Evolutionary conservation across 2,113 vertebrate genomes (phyloP).

Genomic region (Catharus minimus): DNA sequence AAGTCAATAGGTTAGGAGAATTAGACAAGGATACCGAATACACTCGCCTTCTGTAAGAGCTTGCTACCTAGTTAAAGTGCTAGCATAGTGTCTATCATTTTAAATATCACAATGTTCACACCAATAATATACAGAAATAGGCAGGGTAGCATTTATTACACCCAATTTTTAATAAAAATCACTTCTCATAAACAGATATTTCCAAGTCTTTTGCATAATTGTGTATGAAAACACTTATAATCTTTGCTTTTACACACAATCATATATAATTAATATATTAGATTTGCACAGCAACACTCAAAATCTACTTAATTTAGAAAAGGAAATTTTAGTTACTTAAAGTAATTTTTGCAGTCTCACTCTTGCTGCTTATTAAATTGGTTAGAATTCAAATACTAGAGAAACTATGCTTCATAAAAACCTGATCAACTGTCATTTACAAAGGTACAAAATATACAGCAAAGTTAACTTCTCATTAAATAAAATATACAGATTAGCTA

Average conservation of each 20-base stretch:
- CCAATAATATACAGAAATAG: conserved; percentile 38
- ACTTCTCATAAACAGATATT: conserved; percentile 44
- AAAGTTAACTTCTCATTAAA: conserved; percentile 73
- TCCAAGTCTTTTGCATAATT: conserved; percentile 26
- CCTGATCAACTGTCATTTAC: conserved; percentile 64
- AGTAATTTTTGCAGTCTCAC: neutral
- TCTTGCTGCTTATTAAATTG: conserved; percentile 26
- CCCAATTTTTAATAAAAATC: conserved; percentile 40
- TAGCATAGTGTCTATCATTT: conserved; percentile 4
- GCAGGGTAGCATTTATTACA: neutral
- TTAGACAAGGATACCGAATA: neutral
- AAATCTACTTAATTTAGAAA: conserved; percentile 29
- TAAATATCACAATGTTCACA: conserved; percentile 12
- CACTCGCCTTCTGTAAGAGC: neutral
- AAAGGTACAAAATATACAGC: conserved; percentile 79
- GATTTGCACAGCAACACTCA: conserved; percentile 14
- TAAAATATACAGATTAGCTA: conserved; percentile 60
- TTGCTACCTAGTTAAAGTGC: conserved; percentile 38
- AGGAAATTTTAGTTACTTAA: neutral
- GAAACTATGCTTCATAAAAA: conserved; percentile 52
- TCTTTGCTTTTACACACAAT: neutral
- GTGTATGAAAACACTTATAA: neutral
- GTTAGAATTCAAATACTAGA: conserved; percentile 50
- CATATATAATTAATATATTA: neutral
- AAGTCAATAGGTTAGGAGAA: conserved; percentile 7